Evolutionary conservation across 2,113 vertebrate species (phyloP).

Genomic region (Rissa tridactyla): DNA sequence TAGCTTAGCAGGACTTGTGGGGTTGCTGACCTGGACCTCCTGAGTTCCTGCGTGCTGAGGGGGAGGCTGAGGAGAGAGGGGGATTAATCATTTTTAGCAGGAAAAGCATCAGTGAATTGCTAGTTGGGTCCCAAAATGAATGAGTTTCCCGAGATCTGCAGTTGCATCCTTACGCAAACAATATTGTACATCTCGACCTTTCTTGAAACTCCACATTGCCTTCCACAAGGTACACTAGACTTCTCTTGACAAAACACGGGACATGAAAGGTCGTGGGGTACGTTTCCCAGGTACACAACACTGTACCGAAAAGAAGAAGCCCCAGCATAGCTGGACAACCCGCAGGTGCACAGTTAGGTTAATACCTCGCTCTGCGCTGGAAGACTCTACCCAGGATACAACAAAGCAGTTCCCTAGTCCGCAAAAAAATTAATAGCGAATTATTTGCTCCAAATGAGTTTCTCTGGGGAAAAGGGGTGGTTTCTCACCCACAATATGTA

Average conservation of each 20-base stretch:
- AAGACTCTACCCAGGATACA: constrained; percentile 14
- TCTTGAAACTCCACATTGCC: constrained; percentile 32
- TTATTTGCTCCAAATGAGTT: neutral
- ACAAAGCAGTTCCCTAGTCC: neutral
- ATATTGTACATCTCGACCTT: neutral
- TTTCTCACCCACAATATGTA: neutral
- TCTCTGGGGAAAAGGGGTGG: neutral
- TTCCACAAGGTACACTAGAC: neutral
- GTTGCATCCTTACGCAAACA: constrained; percentile 20
- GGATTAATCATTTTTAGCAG: neutral
- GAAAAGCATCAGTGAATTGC: constrained; percentile 1
- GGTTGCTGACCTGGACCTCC: too few species aligned
- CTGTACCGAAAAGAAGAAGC: neutral
- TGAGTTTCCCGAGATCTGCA: constrained; percentile 35
- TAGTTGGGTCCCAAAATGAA: constrained; percentile 16
- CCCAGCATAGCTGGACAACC: constrained; percentile 42
- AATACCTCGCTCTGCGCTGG: constrained; percentile 18
- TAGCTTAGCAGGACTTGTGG: neutral
- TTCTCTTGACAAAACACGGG: constrained; percentile 33
- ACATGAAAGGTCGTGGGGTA: neutral
- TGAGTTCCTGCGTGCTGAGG: neutral
- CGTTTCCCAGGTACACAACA: neutral
- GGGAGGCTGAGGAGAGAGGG: neutral
- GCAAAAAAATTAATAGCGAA: neutral
- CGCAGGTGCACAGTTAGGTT: constrained; percentile 28